Base-by-base conservation (phyloP, 1,140 invertebrate genomes). In the Chionoecetes opilio region DNA sequence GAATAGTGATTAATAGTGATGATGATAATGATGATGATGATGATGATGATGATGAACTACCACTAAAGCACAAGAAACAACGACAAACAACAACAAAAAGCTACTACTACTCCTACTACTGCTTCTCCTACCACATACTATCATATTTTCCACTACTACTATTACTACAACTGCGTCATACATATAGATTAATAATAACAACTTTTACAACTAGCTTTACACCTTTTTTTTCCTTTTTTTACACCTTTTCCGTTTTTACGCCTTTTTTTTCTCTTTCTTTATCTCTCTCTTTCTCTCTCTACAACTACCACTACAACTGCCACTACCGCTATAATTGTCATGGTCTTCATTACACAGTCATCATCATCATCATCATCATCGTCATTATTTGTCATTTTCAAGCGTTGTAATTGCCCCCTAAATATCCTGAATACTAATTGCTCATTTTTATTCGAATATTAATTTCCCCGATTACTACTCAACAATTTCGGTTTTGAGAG, bases 401-500 rank as follows among this genome's bases (percentile, higher is more conserved):
- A 75, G 63, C 26, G 63, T n/a, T 11, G n/a, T 75, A 75, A 75
- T 75, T n/a, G 21, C 9, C 63, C 63, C n/a, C 63, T 75, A 75
- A 75, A 75, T 75, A 75, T 75, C 63, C 63, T 75, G 63, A 75
- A 75, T 75, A 75, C n/a, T 75, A 75, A 75, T 26, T 75, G 8
- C 21, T 75, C 63, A 75, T n/a, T 75, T 75, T 75, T 75, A n/a
- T n/a, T 26, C 63, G 21, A 75, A 26, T 75, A n/a, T 75, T 75
- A 75, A 75, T n/a, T 75, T 75, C 46, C 41, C 63, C 63, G 63
- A 75, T n/a, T 75, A n/a, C 63, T 75, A 75, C 63, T 75, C 63
- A 26, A 75, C 63, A 75, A 75, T 75, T 75, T 75, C 26, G 21
- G 63, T 75, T 75, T 75, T 75, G 21, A 75, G 46, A 75, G 63